A percentile compares a stretch with the other conserved stretches of the same genome.
phyloP scores from a whole-genome alignment of 2,113 vertebrate genomes.

The Athene noctua region DNA sequence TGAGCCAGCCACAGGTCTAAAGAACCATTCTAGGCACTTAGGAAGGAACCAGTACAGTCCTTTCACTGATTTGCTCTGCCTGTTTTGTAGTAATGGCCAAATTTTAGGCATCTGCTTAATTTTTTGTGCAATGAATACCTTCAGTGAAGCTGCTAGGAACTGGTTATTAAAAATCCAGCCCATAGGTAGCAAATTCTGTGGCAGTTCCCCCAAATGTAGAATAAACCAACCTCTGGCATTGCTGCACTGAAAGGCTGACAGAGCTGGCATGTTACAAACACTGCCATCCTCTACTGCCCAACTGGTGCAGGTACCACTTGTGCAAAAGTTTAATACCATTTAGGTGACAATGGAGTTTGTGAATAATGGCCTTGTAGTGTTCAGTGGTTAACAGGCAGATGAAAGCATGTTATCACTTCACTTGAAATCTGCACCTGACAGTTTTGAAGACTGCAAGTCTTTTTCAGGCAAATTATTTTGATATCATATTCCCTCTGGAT shows the following conservation, averaged over 20 bases:
- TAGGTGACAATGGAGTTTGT: background rate
- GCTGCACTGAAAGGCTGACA: background rate
- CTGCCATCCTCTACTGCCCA: background rate
- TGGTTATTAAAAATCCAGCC: background rate
- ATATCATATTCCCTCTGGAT: background rate
- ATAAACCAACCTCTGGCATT: background rate
- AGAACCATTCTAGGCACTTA: background rate
- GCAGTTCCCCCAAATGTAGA: background rate
- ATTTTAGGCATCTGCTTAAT: background rate
- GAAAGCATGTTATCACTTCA: background rate
- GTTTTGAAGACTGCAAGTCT: slow-evolving; percentile 5
- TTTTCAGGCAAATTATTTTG: slow-evolving; percentile 15
- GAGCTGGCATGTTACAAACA: background rate
- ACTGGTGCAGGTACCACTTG: background rate
- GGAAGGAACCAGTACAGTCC: background rate
- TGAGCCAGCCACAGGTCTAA: background rate
- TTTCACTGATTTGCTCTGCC: background rate
- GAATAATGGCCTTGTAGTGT: background rate
- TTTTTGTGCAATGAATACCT: background rate
- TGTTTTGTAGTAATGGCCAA: background rate
- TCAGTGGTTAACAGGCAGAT: background rate
- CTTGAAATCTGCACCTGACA: background rate
- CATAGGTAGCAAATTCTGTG: background rate
- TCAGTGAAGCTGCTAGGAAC: background rate
- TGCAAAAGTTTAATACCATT: background rate